These are phyloP conservation scores for Pseudomugil gertrudae DNA, from an alignment of 2,797 vertebrate species.

Conservation along the genomic window DNA sequence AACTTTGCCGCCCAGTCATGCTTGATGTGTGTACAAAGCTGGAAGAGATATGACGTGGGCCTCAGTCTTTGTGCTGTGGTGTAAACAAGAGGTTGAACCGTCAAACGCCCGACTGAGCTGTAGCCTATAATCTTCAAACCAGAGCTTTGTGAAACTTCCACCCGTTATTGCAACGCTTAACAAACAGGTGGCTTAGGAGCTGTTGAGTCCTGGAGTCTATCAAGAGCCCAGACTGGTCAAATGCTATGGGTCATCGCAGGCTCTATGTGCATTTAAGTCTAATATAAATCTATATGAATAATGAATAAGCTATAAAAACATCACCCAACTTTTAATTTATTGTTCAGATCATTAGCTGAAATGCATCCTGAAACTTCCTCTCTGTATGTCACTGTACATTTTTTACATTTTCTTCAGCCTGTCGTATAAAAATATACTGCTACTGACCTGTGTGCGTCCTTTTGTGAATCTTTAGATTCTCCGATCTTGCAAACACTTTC, in stretches of 20 bases:
- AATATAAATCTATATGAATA: no score
- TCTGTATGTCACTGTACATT: neutral
- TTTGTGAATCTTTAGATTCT: conserved; percentile 99
- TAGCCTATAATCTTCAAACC: conserved; percentile 47
- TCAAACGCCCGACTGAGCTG: conserved; percentile 73
- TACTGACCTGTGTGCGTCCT: conserved; percentile 99
- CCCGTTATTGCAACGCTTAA: conserved; percentile 43
- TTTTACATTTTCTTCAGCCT: conserved; percentile 19
- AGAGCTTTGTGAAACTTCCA: conserved; percentile 49
- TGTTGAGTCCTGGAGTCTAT: conserved; percentile 34
- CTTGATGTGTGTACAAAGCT: conserved; percentile 46
- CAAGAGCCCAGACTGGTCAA: conserved; percentile 29
- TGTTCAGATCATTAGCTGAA: neutral
- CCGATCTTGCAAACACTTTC: conserved; percentile 97
- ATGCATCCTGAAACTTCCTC: conserved; percentile 1
- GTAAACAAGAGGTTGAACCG: conserved; percentile 73
- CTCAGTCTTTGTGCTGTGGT: conserved; percentile 68
- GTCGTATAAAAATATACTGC: conserved; percentile 21
- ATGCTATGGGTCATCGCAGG: neutral
- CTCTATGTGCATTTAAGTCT: no score
- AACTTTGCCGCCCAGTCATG: conserved; percentile 46
- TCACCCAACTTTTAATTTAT: neutral
- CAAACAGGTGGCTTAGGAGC: conserved; percentile 59
- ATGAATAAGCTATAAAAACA: neutral
- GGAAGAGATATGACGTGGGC: conserved; percentile 58